A percentile compares a stretch with the other conserved stretches of the same genome.
Conservation (phyloP, 2,797 vertebrate species). For the Crax fasciolata region DNA sequence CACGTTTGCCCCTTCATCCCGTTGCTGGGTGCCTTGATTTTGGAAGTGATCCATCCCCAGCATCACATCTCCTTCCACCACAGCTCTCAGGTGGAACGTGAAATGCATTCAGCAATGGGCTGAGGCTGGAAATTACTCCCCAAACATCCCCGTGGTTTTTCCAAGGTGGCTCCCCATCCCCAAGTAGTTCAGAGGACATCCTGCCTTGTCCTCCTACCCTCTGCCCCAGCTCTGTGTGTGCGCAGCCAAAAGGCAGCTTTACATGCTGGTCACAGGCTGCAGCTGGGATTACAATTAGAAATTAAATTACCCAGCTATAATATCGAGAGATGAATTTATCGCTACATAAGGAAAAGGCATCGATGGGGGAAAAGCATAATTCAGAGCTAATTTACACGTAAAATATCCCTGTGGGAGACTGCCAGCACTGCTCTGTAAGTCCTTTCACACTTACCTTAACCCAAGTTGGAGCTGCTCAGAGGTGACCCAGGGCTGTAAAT, state of each 20-base stretch:
- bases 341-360: slow-evolving; percentile 25
- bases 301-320: slow-evolving; percentile 19
- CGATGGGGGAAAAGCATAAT: not conserved
- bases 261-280: not conserved
- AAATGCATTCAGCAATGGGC: not conserved
- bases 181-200: not conserved
- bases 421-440: not conserved
- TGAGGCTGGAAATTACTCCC: not conserved
- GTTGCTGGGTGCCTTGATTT: not conserved
- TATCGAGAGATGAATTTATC: not conserved
- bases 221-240: not conserved
- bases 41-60: not conserved
- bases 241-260: not conserved
- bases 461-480: not conserved
- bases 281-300: slow-evolving; percentile 22
- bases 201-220: not conserved
- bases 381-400: slow-evolving; percentile 26
- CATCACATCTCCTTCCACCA: not conserved
- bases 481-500: not conserved
- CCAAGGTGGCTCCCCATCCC: not conserved
- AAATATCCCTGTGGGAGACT: slow-evolving; percentile 9
- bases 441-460: slow-evolving; percentile 17
- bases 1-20: not conserved
- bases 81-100: not conserved
- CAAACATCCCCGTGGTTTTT: not conserved